Percentiles rank a stretch among this genome's conserved stretches.
phyloP scores from a whole-genome alignment of 2,113 vertebrate species.

The Xiphorhynchus elegans region DNA sequence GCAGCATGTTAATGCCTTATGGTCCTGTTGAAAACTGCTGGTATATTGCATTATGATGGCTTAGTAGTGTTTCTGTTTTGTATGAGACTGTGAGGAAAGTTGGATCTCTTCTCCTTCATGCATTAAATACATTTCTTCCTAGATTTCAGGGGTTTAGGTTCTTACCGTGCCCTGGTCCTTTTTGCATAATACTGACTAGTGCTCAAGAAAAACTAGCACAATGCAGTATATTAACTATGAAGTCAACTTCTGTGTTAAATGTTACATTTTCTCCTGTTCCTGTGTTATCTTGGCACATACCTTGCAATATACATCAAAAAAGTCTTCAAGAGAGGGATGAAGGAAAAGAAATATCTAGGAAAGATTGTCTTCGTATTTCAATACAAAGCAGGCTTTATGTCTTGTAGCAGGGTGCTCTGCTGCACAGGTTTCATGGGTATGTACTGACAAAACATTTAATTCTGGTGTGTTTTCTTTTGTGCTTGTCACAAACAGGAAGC shows the following conservation, averaged over 20 bases:
- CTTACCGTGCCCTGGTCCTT: rapidly evolving
- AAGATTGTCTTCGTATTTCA: not conserved
- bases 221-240: not conserved
- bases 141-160: not conserved
- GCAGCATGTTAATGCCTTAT: not conserved
- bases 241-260: not conserved
- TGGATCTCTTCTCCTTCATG: not conserved
- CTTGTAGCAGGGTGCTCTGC: not conserved
- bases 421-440: not conserved
- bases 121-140: not conserved
- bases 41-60: not conserved
- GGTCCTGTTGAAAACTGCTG: not conserved
- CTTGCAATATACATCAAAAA: not conserved
- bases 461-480: not conserved
- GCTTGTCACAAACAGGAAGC: not conserved
- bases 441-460: not conserved
- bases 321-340: not conserved
- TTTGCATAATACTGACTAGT: not conserved
- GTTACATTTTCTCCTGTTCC: not conserved
- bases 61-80: not conserved
- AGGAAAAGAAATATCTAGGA: not conserved
- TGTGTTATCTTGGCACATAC: not conserved
- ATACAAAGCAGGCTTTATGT: not conserved
- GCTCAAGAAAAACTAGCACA: not conserved
- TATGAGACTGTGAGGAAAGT: not conserved